These are phyloP conservation scores for Numida meleagris DNA, from an alignment of 2,113 vertebrate species.

Conservation along the genomic window DNA sequence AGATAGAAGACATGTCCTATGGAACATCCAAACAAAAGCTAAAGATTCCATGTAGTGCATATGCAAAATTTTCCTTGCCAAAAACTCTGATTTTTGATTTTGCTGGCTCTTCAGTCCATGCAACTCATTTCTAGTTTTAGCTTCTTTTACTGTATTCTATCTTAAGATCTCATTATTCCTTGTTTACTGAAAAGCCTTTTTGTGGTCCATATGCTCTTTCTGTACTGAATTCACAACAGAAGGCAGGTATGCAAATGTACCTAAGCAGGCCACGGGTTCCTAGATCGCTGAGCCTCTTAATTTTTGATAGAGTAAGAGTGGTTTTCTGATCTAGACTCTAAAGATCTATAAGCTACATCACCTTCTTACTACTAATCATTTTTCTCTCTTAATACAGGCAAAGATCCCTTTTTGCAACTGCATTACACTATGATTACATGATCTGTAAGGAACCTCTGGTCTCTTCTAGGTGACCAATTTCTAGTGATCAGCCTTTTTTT, in stretches of 20 bases:
- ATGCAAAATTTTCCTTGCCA: not conserved
- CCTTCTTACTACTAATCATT: not conserved
- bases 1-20: not conserved
- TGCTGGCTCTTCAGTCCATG: not conserved
- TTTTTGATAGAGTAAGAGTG: not conserved
- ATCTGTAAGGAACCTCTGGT: not conserved
- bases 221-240: not conserved
- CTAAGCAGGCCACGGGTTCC: not conserved
- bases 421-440: not conserved
- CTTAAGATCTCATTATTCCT: not conserved
- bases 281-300: not conserved
- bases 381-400: not conserved
- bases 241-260: not conserved
- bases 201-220: not conserved
- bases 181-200: conserved; percentile 26
- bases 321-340: not conserved
- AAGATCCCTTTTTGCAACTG: not conserved
- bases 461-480: not conserved
- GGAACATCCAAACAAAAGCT: not conserved
- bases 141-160: not conserved
- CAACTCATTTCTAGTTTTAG: conserved; percentile 3
- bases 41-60: rapidly evolving
- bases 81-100: not conserved
- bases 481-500: not conserved
- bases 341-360: not conserved